A percentile compares a stretch with the other conserved stretches of the same genome.
These are phyloP conservation scores for Leptothorax acervorum DNA, from an alignment of 2,888 invertebrate genomes.

Conservation along the genomic window DNA sequence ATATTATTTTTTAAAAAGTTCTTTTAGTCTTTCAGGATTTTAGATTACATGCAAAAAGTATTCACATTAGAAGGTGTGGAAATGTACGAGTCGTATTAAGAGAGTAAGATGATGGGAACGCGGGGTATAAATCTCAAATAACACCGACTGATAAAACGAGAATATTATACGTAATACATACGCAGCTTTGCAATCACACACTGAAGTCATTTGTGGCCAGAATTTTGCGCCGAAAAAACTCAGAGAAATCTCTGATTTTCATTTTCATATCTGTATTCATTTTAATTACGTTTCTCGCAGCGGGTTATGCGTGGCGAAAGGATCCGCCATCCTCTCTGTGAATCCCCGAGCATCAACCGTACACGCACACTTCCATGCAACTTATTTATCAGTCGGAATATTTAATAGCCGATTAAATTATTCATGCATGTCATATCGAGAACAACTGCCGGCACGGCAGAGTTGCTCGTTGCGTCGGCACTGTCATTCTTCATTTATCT, in stretches of 20 bases:
- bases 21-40: neutral
- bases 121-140: neutral
- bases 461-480: slow-evolving; percentile 1
- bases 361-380: slow-evolving; percentile 31
- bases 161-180: neutral
- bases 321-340: neutral
- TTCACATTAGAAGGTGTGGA: neutral
- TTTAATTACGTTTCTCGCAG: slow-evolving; percentile 54
- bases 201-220: slow-evolving; percentile 27
- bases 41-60: neutral
- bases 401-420: slow-evolving; percentile 62
- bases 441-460: slow-evolving; percentile 25
- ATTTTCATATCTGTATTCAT: slow-evolving; percentile 18
- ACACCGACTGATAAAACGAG: neutral
- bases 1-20: neutral
- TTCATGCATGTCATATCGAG: slow-evolving; percentile 53
- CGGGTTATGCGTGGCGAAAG: neutral
- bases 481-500: slow-evolving; percentile 51
- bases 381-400: slow-evolving; percentile 61
- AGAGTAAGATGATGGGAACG: neutral
- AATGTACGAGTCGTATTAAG: neutral
- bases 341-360: slow-evolving; percentile 5
- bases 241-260: slow-evolving; percentile 16
- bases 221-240: neutral
- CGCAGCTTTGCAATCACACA: neutral